Percentiles rank a stretch among this genome's conserved stretches.
Conservation (phyloP, 2,888 invertebrate genomes). For the Priapulus caudatus region DNA sequence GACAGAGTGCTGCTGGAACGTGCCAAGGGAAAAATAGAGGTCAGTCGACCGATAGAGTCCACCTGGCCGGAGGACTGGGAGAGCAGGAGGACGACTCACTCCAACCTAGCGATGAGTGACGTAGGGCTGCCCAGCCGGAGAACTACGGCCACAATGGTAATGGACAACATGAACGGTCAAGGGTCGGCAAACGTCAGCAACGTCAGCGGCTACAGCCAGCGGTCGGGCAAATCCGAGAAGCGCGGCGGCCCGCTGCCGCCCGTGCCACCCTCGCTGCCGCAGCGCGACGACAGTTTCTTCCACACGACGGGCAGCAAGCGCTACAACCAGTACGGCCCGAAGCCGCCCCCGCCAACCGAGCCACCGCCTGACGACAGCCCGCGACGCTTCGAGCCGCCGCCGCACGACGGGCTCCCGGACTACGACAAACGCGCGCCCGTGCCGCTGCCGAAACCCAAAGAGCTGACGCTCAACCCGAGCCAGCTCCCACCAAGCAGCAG, state of each 20-base stretch:
- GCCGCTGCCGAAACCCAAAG: not conserved
- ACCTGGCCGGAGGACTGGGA: not conserved
- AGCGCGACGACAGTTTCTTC: not conserved
- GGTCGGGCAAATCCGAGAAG: not conserved
- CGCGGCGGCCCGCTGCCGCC: not conserved
- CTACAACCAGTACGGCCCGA: not conserved
- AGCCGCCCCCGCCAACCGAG: not conserved
- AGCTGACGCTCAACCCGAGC: not conserved
- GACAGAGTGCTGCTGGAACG: not conserved
- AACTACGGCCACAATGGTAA: no score
- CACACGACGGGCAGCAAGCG: not conserved
- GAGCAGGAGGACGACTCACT: not conserved
- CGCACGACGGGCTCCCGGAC: no score
- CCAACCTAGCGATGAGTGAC: no score
- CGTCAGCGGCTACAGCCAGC: slow-evolving; percentile 1
- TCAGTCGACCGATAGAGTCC: not conserved
- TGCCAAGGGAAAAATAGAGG: not conserved
- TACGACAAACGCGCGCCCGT: not conserved
- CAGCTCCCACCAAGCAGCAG: not conserved
- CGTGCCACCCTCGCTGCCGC: not conserved
- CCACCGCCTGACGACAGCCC: not conserved
- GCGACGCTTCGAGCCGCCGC: not conserved
- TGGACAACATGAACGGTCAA: not conserved
- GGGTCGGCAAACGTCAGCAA: not conserved
- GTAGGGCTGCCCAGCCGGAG: no score